phyloP scores from a whole-genome alignment of 2,113 vertebrate genomes.

The Shinisaurus crocodilurus region DNA sequence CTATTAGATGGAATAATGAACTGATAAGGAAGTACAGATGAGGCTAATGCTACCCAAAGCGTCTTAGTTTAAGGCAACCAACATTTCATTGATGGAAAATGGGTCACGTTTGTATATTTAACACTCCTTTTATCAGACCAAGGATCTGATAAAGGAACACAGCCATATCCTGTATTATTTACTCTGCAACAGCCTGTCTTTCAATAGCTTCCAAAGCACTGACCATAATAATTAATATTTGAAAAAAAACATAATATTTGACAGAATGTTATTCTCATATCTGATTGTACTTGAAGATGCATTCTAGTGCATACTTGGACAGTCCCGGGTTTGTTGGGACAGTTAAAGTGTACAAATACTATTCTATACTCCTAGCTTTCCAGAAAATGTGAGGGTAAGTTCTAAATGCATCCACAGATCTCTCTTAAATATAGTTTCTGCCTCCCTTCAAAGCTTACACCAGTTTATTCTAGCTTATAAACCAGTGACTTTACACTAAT shows the following conservation, averaged over 20 bases:
- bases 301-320: not conserved
- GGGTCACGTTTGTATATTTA: not conserved
- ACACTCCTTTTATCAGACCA: not conserved
- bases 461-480: constrained; percentile 45
- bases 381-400: not conserved
- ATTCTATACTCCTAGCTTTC: not conserved
- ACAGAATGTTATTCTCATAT: not conserved
- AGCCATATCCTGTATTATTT: not conserved
- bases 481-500: constrained; percentile 41
- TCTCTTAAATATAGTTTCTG: constrained; percentile 2
- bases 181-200: not conserved
- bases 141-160: not conserved
- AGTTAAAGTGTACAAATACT: not conserved
- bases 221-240: not conserved
- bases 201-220: not conserved
- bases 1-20: not conserved
- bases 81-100: not conserved
- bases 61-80: not conserved
- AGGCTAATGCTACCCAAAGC: not conserved
- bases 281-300: not conserved
- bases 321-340: not conserved
- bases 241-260: not conserved
- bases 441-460: constrained; percentile 49
- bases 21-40: not conserved
- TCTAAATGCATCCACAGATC: not conserved